Percentiles rank a stretch among this genome's conserved stretches.
Conservation (phyloP, 2,797 vertebrate species). For the Argya squamiceps region DNA sequence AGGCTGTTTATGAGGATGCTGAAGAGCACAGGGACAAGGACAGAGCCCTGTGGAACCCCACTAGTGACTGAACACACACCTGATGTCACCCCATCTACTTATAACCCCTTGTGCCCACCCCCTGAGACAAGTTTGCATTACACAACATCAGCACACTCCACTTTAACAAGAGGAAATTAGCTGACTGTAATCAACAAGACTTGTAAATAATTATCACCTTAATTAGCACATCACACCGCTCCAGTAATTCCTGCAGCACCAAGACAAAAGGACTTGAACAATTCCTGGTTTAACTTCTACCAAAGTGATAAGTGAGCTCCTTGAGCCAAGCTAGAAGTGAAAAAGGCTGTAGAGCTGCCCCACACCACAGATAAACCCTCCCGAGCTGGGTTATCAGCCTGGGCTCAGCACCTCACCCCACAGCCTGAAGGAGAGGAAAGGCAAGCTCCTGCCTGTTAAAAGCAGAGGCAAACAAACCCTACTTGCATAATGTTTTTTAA, state of each 20-base stretch:
- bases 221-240: neutral
- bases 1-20: neutral
- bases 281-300: neutral
- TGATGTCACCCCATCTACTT: neutral
- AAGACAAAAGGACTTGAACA: neutral
- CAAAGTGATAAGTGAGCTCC: neutral
- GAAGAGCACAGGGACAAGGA: neutral
- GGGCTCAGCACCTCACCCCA: neutral
- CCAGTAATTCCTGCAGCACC: neutral
- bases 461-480: neutral
- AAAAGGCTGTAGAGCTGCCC: neutral
- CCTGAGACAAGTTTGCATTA: neutral
- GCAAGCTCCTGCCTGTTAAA: neutral
- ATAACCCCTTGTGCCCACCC: neutral
- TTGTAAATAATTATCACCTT: neutral
- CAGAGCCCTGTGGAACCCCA: neutral
- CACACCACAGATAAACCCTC: neutral
- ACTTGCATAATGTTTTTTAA: neutral
- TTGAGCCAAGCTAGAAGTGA: neutral
- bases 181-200: neutral
- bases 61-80: neutral
- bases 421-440: neutral
- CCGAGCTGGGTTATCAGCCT: neutral
- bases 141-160: neutral
- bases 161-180: neutral